Percentiles rank a stretch among this genome's conserved stretches.
These are phyloP conservation scores for Lanius collurio DNA, from an alignment of 2,113 vertebrate species.

Conservation along the genomic window DNA sequence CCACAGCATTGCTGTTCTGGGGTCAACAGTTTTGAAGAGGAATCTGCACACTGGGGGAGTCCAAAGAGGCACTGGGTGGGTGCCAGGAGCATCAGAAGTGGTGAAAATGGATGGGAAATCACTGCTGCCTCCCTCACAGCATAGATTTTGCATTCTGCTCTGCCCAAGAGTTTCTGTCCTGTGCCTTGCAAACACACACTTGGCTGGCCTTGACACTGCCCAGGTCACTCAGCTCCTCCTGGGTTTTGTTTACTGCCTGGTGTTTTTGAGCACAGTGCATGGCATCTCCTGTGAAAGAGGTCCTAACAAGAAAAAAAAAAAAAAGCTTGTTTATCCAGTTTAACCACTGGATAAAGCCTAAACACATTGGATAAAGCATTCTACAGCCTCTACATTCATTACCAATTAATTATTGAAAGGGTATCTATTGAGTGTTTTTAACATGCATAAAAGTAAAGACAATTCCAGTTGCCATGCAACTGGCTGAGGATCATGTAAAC, in stretches of 20 bases:
- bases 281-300: neutral
- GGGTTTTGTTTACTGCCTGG: neutral
- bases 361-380: neutral
- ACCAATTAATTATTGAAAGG: slow-evolving; percentile 62
- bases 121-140: neutral
- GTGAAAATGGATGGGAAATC: neutral
- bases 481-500: slow-evolving; percentile 19
- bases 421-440: slow-evolving; percentile 4
- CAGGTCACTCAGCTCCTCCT: neutral
- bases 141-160: neutral
- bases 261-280: neutral
- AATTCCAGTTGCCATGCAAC: slow-evolving; percentile 49
- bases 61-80: neutral
- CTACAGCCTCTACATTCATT: neutral
- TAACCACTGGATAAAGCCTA: neutral
- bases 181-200: neutral
- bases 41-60: neutral
- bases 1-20: neutral
- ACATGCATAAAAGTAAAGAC: slow-evolving; percentile 54
- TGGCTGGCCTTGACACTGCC: neutral
- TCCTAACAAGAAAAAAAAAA: neutral
- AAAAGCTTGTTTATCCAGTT: neutral
- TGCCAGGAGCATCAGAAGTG: neutral
- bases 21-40: neutral
- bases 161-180: neutral